Evolutionary conservation across 1,140 invertebrate species (phyloP), one percentile per base, ranked within the genome.

Genomic region (Dreissena rostriformis): DNA sequence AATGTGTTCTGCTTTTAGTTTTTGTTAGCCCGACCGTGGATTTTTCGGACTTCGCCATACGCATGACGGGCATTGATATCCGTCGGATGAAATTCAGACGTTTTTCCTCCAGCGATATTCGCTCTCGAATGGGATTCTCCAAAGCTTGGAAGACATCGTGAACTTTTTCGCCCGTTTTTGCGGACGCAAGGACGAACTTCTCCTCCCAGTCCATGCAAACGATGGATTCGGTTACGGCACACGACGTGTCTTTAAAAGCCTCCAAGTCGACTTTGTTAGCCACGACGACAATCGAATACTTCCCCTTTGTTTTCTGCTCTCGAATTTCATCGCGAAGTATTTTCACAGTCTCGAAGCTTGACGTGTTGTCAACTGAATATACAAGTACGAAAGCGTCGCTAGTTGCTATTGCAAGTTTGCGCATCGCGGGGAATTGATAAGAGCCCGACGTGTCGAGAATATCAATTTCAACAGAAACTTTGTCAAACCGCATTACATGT

Each of bases 341-440:
- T 22, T 84, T 86, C 7, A 90, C 96, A 95, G 82, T 84, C 65
- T 97, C 95, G 90, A 98, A 98, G 14, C 97, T 97, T 26, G 94
- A 94, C 0, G 95, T 94, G 90, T 98, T 96, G 52, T 96, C 97
- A 15, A 98, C 96, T 81, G 98, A 96, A 92, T 97, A 98, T 12
- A 98, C 97, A 26, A 98, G 94, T 61, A 98, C 96, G 90, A 98
- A 98, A 5, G 97, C 97, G 90, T 98, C 97, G 55, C 90, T 97
- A 0, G 96, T 97, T 87, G 96, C 96, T 91, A 99, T 98, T 17
- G 97, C 98, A 17, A 98, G 94, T 26, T 96, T 96, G 75, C 97
- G 94, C 98, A 99, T 99, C 0, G 97, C 97, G 0, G 98, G 97
- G 90, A 98, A 99, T 91, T 98, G 96, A 82, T 96, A 96, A 0